Base-by-base conservation (phyloP, 2,113 vertebrate genomes). In the Dissostichus mawsoni region DNA sequence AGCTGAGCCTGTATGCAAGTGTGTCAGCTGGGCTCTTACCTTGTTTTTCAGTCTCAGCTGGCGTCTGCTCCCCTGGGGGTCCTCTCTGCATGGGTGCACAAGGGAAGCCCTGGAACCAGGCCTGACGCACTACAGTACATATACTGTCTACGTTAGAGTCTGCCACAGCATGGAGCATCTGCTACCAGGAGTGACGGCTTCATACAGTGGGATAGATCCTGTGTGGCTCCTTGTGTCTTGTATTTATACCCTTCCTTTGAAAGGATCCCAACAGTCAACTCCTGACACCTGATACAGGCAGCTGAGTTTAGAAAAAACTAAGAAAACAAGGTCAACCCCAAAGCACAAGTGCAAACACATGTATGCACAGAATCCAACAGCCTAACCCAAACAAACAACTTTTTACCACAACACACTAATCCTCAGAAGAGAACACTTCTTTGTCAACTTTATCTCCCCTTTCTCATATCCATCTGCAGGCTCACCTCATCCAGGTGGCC, bases 11-110 rank as follows among this genome's bases (percentile, higher is more conserved):
- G 63, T 84, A 73, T 90, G 81, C 62, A 68, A 85, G 77, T 79
- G 66, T 91, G 74, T 96, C 93, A 94, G 93, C 93, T 94, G 94
- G 90, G 90, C 87, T 87, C 95, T 91, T 94, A 96, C 95, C 95
- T 95, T 96, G 94, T 95, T 95, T 94, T 94, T 94, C 79, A 84
- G 88, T 90, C 88, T 95, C 94, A 95, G 94, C 94, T 96, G 94
- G 92, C 74, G 8, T 87, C 86, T 70, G 63, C 62, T 93, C 94
- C 94, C 95, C 83, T 73, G 93, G 92, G 95, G 90, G 77, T 85
- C 66, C 68, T 94, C 88, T 93, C 83, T 20, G 92, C 93, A 92
- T 94, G 93, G 89, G 86, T 85, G 92, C 93, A 91, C 94, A 93
- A 76, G 89, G 93, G 76, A 90, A 90, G 90, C 85, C 91, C 87